Conservation (phyloP, 2,113 vertebrate genomes). For the Microcebus jonahi region DNA sequence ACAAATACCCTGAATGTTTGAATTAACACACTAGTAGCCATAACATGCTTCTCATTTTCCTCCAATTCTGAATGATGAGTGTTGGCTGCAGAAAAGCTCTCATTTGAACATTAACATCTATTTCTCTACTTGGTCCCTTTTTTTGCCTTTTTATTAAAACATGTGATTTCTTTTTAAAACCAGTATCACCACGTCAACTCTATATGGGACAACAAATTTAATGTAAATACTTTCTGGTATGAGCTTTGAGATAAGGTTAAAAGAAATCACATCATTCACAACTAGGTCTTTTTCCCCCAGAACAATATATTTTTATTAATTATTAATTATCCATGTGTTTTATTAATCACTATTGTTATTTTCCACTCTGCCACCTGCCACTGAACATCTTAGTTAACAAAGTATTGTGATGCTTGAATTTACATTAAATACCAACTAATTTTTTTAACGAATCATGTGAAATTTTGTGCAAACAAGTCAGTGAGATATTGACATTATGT, state of each 20-base stretch:
- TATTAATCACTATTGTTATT: neutral
- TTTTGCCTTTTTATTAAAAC: neutral
- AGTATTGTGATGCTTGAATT: neutral
- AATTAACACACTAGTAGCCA: neutral
- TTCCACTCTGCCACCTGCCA: neutral
- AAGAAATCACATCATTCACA: neutral
- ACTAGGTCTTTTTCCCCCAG: neutral
- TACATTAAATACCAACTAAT: constrained; percentile 5
- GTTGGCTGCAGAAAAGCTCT: neutral
- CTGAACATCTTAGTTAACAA: neutral
- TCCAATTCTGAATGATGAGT: neutral
- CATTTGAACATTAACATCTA: neutral
- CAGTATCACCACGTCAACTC: neutral
- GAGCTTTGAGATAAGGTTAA: neutral
- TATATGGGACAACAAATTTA: neutral
- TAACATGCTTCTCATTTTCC: neutral
- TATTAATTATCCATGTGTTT: neutral
- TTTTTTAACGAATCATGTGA: neutral
- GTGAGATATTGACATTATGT: neutral
- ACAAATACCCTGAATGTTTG: neutral
- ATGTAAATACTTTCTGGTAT: neutral
- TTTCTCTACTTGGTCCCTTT: neutral
- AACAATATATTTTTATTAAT: neutral
- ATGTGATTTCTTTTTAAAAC: constrained; percentile 11
- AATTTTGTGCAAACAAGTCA: neutral